These are phyloP conservation scores for Ia io DNA, from an alignment of 2,113 vertebrate genomes.

Conservation along the genomic window DNA sequence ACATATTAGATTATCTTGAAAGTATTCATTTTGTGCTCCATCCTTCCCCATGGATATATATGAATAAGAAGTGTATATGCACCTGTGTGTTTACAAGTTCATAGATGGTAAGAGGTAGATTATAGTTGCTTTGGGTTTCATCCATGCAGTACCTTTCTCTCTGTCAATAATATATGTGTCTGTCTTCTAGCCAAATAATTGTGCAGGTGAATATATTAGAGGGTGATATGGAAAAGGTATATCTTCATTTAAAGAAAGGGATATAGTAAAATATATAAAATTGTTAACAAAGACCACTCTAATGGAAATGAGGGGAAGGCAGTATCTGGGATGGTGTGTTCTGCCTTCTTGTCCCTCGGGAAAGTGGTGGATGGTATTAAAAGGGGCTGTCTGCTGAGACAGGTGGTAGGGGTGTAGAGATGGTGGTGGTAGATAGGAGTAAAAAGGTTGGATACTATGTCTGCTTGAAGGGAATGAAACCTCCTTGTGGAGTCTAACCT, in stretches of 20 bases:
- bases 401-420: neutral
- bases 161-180: neutral
- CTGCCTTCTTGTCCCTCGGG: neutral
- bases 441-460: neutral
- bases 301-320: neutral
- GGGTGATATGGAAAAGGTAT: neutral
- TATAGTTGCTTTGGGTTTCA: neutral
- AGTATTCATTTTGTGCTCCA: neutral
- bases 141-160: neutral
- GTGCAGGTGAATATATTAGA: neutral
- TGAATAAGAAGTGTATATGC: neutral
- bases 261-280: neutral
- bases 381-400: neutral
- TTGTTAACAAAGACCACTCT: neutral
- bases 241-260: neutral
- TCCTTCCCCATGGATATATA: neutral
- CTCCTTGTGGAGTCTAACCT: neutral
- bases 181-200: neutral
- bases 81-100: neutral
- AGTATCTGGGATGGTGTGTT: neutral
- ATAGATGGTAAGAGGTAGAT: neutral
- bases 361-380: neutral
- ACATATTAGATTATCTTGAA: neutral
- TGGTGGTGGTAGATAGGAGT: neutral
- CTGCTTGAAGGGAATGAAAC: neutral